These are phyloP conservation scores for Pangasianodon hypophthalmus DNA, from an alignment of 2,113 vertebrate genomes.

Conservation along the genomic window DNA sequence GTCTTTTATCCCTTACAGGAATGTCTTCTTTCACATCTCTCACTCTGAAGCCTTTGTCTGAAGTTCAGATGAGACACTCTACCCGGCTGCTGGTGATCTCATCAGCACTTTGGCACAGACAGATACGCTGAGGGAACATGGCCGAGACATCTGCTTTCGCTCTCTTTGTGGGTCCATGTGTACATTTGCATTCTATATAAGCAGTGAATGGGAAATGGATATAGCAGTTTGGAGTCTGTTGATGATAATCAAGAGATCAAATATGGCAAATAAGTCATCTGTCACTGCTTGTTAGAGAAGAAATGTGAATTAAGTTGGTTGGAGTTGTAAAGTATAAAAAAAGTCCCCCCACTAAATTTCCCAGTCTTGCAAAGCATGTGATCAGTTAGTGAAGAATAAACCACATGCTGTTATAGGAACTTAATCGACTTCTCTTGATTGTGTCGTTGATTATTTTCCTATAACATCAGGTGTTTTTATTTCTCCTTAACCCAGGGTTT, in stretches of 20 bases:
- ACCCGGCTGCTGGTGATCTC: slow-evolving; percentile 49
- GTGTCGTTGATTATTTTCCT: background rate
- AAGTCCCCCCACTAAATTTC: background rate
- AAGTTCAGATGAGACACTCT: slow-evolving; percentile 34
- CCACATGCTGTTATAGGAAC: background rate
- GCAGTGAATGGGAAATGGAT: slow-evolving; percentile 46
- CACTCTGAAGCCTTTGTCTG: slow-evolving; percentile 38
- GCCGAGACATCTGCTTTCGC: slow-evolving; percentile 49
- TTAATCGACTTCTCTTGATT: background rate
- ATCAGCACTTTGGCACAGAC: slow-evolving; percentile 46
- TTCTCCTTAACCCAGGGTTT: background rate
- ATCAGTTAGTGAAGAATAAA: background rate
- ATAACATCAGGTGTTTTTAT: background rate
- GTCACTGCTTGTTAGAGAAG: slow-evolving; percentile 26
- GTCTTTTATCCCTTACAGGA: slow-evolving; percentile 24
- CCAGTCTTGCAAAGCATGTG: background rate
- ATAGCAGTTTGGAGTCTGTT: slow-evolving; percentile 34
- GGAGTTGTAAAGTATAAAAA: background rate
- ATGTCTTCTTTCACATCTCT: slow-evolving; percentile 25
- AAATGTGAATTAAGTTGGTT: background rate
- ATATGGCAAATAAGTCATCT: slow-evolving; percentile 29
- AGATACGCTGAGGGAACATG: slow-evolving; percentile 43
- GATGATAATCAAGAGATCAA: background rate
- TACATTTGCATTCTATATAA: slow-evolving; percentile 53
- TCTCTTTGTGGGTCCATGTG: slow-evolving; percentile 48